Conservation (phyloP, 1,140 invertebrate species). For the Spodoptera frugiperda region DNA sequence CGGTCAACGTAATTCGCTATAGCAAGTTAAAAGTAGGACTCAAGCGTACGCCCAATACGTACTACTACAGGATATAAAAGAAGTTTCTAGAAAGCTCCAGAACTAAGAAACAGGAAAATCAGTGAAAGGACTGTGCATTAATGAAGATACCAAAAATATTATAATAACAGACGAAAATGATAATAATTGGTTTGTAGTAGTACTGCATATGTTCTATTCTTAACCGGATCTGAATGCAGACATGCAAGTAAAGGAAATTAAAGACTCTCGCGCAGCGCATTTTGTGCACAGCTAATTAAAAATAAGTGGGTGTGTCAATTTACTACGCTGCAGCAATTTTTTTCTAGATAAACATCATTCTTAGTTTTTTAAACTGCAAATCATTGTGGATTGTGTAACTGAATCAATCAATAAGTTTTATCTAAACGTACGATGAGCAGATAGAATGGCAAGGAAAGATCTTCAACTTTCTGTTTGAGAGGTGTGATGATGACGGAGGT, state of each 20-base stretch:
- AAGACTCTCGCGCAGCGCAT: constrained; percentile 9
- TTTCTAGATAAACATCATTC: background rate
- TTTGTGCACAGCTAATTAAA: background rate
- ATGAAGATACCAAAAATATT: too few relatives aligned
- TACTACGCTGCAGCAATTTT: constrained; percentile 1
- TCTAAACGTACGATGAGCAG: background rate
- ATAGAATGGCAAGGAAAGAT: background rate
- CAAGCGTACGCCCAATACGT: too few relatives aligned
- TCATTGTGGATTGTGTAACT: background rate
- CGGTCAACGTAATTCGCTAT: constrained; percentile 5
- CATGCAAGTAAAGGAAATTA: too few relatives aligned
- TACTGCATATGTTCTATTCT: too few relatives aligned
- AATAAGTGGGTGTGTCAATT: constrained; percentile 1
- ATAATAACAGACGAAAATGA: too few relatives aligned
- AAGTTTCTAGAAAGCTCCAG: too few relatives aligned
- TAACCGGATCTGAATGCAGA: too few relatives aligned
- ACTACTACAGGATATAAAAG: background rate
- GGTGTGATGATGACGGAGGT: constrained; percentile 3
- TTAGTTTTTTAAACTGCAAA: background rate
- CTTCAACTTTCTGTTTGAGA: too few relatives aligned
- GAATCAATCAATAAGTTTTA: constrained; percentile 9
- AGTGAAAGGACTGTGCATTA: too few relatives aligned
- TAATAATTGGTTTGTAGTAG: too few relatives aligned
- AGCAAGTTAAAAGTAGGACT: background rate
- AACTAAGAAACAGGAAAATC: too few relatives aligned